Evolutionary conservation across 2,113 vertebrate genomes (phyloP), one percentile per base, ranked within the genome.

Genomic region (Gymnogyps californianus): DNA sequence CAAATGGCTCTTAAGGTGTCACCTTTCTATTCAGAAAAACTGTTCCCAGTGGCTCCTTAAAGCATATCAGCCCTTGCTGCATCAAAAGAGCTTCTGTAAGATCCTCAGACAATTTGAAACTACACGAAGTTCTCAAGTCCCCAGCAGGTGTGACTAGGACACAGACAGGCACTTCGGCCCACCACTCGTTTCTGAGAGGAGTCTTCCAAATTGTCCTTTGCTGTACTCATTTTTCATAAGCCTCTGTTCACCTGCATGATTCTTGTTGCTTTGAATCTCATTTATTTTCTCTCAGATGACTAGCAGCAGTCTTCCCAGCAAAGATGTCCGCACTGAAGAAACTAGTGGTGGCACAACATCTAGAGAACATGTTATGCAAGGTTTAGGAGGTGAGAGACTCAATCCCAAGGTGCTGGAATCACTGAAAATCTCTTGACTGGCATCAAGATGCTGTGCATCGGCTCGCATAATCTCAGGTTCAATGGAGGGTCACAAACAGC

Each of bases 1-100:
- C 25, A 72, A 51, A 28, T 24, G 9, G 4, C 31, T 80, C 47
- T 91, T 46, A 65, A 92, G 83, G 40, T 86, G 79, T 61, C 80
- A 92, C 54, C 62, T 92, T 96, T 90, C 72, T 94, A 21, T 77
- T 93, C 42, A 77, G 78, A 49, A 81, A 67, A 83, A 55, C 17
- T 81, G 44, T 69, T 97, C n/a, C 47, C 32, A 36, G 71, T 36
- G 42, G 51, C 55, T 93, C 42, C 51, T 75, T 88, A 89, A 81
- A 78, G 55, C 55, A 24, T n/a, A 92, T 84, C 80, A 93, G 49
- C 36, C 58, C 40, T 57, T 70, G 36, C 42, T 90, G 80, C 51
- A 52, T 62, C 77, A 83, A 75, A 93, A 90, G 51, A 95, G 59
- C 46, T 75, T 67, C 57, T 90, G 32, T 52, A 62, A 64, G 18